Base-by-base conservation (phyloP, 2,888 invertebrate genomes). In the Gonocerus acuteangulatus region DNA sequence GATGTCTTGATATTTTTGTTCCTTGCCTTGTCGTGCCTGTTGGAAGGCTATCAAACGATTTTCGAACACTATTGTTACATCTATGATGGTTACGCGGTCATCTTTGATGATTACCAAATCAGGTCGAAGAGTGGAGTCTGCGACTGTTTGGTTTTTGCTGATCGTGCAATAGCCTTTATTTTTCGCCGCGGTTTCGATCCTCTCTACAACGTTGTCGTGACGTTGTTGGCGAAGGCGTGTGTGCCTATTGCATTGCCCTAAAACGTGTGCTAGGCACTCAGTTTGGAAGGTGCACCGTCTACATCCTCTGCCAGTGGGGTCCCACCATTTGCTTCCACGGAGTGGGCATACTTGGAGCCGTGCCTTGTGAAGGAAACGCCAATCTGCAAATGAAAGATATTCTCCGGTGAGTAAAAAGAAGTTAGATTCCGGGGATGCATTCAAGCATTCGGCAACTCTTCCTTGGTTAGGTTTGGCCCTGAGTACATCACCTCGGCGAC, bases 291-390 rank as follows among this genome's bases (percentile, higher is more conserved):
- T 13, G 23, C 57, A 57, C 23, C 57, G 16, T 3, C 47, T 44
- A 16, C 52, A 61, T 4, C 44, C 15, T 13, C 21, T 22, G n/a
- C 13, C n/a, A 9, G 42, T 13, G 4, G 7, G 4, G 7, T 13
- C 4, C 27, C 27, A 27, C 27, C 60, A 36, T 2, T 21, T 47
- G 18, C 32, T 47, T 9, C 60, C 62, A 16, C 60, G 60, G 3
- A 65, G 48, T 1, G 66, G 65, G 6, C 63, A 51, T 7, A 59
- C 23, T 45, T 61, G 58, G 1, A 66, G 62, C 7, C 64, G 27
- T 6, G 64, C 63, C 48, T 58, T 44, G 61, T 68, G 68, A n/a
- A 70, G 67, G 59, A 69, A 70, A 7, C 70, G 57, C 70, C 70
- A 70, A 51, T 70, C 70, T 2, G 68, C 67, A 60, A 68, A 69